These are phyloP conservation scores for Trachythela sp. DNA, from an alignment of 64 coral and sea anemone genomes.

Conservation along the genomic window DNA sequence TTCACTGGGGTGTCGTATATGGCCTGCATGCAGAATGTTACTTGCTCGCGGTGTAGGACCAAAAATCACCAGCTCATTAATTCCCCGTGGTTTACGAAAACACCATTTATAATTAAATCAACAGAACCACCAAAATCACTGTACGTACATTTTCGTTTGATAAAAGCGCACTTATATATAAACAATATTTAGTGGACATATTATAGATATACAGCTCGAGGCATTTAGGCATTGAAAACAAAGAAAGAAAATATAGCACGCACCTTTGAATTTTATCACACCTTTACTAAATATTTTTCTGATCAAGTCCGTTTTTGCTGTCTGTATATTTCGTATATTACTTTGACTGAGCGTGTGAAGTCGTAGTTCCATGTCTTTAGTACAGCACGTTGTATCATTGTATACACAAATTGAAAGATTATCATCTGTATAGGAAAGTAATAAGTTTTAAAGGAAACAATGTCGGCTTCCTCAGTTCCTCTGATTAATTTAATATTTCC, in stretches of 20 bases:
- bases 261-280: constrained; percentile 2
- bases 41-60: not conserved
- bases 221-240: not conserved
- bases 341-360: not conserved
- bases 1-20: not conserved
- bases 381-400: not conserved
- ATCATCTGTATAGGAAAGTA: not conserved
- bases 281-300: not conserved
- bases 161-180: too few relatives aligned
- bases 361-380: not conserved
- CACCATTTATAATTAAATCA: not conserved
- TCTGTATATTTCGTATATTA: not conserved
- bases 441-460: not conserved
- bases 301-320: not conserved
- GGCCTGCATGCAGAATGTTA: not conserved
- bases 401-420: not conserved
- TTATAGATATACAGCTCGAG: not conserved
- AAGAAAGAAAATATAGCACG: not conserved
- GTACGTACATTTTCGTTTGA: too few relatives aligned
- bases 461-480: not conserved
- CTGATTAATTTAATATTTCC: not conserved
- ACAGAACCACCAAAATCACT: not conserved
- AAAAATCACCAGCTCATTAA: not conserved
- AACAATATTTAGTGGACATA: too few relatives aligned
- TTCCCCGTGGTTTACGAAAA: not conserved